Conservation (phyloP, 2,113 vertebrate genomes). For the Aegypius monachus region DNA sequence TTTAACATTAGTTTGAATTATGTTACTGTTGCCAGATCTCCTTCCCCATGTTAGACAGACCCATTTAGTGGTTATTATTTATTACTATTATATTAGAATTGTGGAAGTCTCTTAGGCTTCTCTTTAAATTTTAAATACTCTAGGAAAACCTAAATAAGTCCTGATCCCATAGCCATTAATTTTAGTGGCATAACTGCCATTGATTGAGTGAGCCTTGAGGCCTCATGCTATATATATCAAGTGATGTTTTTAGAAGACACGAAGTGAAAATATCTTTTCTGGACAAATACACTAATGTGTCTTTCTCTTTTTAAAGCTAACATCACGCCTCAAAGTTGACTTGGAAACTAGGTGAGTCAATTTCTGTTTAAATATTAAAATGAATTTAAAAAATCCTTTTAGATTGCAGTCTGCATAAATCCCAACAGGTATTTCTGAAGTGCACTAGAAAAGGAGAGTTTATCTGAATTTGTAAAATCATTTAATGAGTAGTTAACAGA, state of each 20-base stretch:
- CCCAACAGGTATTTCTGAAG: not conserved
- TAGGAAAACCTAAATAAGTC: not conserved
- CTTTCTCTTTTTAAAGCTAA: not conserved
- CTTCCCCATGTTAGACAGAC: not conserved
- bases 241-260: not conserved
- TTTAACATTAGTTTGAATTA: not conserved
- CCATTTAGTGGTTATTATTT: not conserved
- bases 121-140: conserved; percentile 32
- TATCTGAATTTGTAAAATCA: not conserved
- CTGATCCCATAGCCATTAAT: not conserved
- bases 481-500: not conserved
- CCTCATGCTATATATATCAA: not conserved
- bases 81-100: not conserved
- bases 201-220: not conserved
- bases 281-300: not conserved
- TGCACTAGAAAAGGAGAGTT: not conserved
- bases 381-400: not conserved
- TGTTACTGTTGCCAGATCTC: not conserved
- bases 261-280: not conserved
- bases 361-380: not conserved
- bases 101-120: not conserved
- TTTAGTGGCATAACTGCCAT: not conserved
- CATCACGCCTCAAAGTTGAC: not conserved
- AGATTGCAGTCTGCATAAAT: not conserved
- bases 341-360: not conserved